A percentile compares a stretch with the other conserved stretches of the same genome.
Evolutionary conservation across 2,888 invertebrate species (phyloP).

Genomic region (Selenia dentaria): DNA sequence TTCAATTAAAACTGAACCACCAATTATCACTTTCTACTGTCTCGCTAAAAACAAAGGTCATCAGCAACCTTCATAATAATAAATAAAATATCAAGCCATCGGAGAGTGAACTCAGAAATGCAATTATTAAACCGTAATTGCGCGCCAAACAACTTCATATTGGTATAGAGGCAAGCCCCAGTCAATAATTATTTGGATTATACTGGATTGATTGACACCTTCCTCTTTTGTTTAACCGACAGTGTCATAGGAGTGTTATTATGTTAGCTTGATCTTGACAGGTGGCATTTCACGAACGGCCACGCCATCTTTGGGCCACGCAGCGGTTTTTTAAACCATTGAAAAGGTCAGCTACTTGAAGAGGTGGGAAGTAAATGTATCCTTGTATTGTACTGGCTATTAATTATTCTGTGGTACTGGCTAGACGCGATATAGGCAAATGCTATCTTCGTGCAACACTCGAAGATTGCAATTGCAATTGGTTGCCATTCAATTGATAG

Average conservation of each 20-base stretch:
- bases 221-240: slow-evolving; percentile 43
- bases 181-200: slow-evolving; percentile 7
- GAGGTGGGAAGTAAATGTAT: slow-evolving; percentile 28
- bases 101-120: slow-evolving; percentile 3
- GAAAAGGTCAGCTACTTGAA: slow-evolving; percentile 62
- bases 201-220: slow-evolving; percentile 27
- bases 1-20: slow-evolving; percentile 6
- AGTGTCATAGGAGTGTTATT: slow-evolving; percentile 45
- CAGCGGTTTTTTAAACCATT: slow-evolving; percentile 52
- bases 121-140: slow-evolving; percentile 16
- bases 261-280: slow-evolving; percentile 47
- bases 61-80: slow-evolving; percentile 2
- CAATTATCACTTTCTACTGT: slow-evolving; percentile 17
- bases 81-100: slow-evolving; percentile 1
- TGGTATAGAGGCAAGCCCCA: neutral
- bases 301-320: no score
- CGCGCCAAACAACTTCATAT: slow-evolving; percentile 9
- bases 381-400: no score
- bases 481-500: no score
- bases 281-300: slow-evolving; percentile 68
- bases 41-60: slow-evolving; percentile 14
- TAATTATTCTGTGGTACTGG: no score
- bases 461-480: no score
- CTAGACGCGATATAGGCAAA: no score
- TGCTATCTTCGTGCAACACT: no score